A percentile compares a stretch with the other conserved stretches of the same genome.
Conservation (phyloP, 2,797 vertebrate genomes). For the Psittacula echo region DNA sequence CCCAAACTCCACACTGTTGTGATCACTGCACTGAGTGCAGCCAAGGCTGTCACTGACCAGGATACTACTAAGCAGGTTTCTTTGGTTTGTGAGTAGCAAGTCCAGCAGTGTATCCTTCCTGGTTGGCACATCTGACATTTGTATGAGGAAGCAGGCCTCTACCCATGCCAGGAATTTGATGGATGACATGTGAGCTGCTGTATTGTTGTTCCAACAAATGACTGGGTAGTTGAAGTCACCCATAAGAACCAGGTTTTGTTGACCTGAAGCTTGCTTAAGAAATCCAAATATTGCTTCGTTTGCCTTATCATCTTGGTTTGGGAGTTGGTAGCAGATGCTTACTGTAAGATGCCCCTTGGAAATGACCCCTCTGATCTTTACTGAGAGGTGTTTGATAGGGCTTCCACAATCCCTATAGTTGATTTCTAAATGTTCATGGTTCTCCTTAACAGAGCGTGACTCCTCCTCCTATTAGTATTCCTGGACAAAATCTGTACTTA, state of each 20-base stretch:
- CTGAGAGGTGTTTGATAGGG: not conserved
- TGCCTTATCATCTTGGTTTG: not conserved
- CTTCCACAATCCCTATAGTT: not conserved
- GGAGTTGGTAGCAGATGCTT: not conserved
- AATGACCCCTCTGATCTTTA: not conserved
- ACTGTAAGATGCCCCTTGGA: not conserved
- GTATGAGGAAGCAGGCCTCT: not conserved
- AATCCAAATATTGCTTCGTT: not conserved
- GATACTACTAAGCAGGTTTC: not conserved
- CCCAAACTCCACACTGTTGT: not conserved
- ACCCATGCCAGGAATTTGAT: not conserved
- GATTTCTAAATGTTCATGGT: not conserved
- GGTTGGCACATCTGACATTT: not conserved
- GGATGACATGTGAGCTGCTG: not conserved
- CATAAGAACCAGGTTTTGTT: not conserved
- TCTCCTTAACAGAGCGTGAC: not conserved
- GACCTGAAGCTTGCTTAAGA: not conserved
- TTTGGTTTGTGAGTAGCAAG: not conserved
- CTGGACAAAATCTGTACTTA: not conserved
- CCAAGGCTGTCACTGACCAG: not conserved
- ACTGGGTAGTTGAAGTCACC: not conserved
- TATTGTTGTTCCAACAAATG: not conserved
- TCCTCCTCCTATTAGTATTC: not conserved
- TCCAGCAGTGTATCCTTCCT: not conserved
- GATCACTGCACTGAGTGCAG: not conserved